Evolutionary conservation across 2,797 vertebrate genomes (phyloP), one percentile per base, ranked within the genome.

Genomic region (Gymnodraco acuticeps): DNA sequence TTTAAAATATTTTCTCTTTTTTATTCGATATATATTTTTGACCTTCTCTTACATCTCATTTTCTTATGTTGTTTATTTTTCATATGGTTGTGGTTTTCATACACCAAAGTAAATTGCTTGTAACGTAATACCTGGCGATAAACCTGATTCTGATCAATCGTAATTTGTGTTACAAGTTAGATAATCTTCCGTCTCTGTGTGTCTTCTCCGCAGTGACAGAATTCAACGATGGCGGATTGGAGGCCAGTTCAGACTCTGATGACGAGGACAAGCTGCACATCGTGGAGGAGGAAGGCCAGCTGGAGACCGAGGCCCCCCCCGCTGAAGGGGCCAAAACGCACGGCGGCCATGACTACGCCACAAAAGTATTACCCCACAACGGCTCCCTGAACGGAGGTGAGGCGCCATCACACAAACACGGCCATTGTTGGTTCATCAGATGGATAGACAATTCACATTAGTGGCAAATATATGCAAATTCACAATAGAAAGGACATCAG

Each of bases 191-290:
- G 15, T 63, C 14, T 38, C 55, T 66, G 20, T 15, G 15, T 77
- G 42, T 75, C 33, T 3, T 45, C 45, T 42, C 84, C 67, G 2
- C 95, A 99, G 97, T 97, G 92, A 97, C 97, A 93, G 96, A 95
- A 94, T 97, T 97, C 69, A 97, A 97, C 90, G 97, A 96, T 88
- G 96, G 96, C 92, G 27, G 27, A 27, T 95, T 98, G 93, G 98
- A 99, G 95, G 95, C 96, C 91, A 97, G 96, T 88, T 99, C 97
- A 46, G 98, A 99, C 93, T 99, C 97, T 0, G 98, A 99, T 0
- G 98, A 99, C 63, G 98, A 99, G 95, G 98, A 99, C 93, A 98
- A 98, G 96, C 96, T 99, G 88, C 98, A 98, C 91, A 99, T 99
- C 70, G 97, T 98, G 94, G 98, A 99, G 95, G 98, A 99, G 85